These are phyloP conservation scores for Tenebrosternarchus preto DNA, from an alignment of 2,113 vertebrate genomes.

Conservation along the genomic window DNA sequence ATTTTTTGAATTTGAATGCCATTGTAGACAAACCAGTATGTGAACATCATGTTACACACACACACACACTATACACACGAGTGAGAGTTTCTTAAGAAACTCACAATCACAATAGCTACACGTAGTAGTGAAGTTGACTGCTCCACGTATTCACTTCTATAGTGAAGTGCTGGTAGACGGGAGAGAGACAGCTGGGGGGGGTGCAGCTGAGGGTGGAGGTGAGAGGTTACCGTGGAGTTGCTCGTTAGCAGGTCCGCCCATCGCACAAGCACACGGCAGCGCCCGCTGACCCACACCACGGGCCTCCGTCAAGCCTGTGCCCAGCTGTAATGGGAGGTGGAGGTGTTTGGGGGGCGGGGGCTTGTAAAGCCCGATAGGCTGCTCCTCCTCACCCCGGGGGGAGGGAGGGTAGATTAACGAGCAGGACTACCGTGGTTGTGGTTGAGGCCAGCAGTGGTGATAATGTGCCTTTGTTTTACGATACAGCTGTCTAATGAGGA, in stretches of 20 bases:
- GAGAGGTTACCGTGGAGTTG: not conserved
- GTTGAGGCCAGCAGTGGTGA: constrained; percentile 11
- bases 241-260: constrained; percentile 22
- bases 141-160: too few relatives aligned
- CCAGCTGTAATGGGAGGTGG: not conserved
- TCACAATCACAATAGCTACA: too few relatives aligned
- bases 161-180: not conserved
- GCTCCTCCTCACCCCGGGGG: too few relatives aligned
- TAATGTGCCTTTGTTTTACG: constrained; percentile 36
- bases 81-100: too few relatives aligned
- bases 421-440: constrained; percentile 7
- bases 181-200: not conserved
- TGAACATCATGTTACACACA: too few relatives aligned
- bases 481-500: constrained; percentile 34
- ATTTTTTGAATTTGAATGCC: too few relatives aligned
- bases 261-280: not conserved
- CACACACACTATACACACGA: too few relatives aligned
- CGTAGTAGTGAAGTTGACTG: too few relatives aligned
- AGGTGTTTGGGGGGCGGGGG: not conserved
- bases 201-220: not conserved
- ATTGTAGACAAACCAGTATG: too few relatives aligned
- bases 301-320: not conserved
- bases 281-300: not conserved
- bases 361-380: too few relatives aligned
- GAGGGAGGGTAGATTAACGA: not conserved